phyloP scores from a whole-genome alignment of 2,888 invertebrate species.

The Molorchus minor region DNA sequence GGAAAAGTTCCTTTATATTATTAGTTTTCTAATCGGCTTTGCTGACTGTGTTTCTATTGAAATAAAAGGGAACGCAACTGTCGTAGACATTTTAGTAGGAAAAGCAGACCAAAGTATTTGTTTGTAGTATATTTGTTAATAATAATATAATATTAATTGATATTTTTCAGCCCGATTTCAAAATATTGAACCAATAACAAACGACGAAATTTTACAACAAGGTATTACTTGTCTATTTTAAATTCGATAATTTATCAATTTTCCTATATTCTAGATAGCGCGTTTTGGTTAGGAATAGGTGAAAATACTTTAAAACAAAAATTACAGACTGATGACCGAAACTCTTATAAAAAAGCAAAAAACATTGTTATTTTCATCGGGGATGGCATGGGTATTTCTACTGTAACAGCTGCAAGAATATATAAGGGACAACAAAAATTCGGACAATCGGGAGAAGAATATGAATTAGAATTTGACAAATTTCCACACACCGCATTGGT shows the following conservation, averaged over 20 bases:
- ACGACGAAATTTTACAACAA: constrained; percentile 12
- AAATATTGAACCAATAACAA: not conserved
- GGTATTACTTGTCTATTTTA: not conserved
- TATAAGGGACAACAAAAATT: constrained; percentile 17
- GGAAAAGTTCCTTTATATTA: not conserved
- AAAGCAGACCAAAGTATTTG: not conserved
- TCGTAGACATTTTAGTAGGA: not conserved
- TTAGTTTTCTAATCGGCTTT: not conserved
- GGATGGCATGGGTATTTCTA: constrained; percentile 17
- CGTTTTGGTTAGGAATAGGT: constrained; percentile 3
- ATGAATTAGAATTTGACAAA: constrained; percentile 12
- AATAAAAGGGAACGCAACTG: not conserved
- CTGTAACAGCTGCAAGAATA: constrained; percentile 14
- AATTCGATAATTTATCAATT: no score
- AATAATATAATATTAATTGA: constrained; percentile 3
- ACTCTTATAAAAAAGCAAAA: constrained; percentile 1
- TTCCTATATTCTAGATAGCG: constrained; percentile 1
- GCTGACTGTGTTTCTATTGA: constrained; percentile 4
- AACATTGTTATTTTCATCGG: constrained; percentile 14
- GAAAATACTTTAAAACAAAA: constrained; percentile 4
- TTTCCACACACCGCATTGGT: constrained; percentile 13
- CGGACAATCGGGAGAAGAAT: constrained; percentile 10
- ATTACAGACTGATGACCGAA: constrained; percentile 2
- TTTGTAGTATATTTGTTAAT: constrained; percentile 1
- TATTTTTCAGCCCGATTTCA: constrained; percentile 9